These are phyloP conservation scores for Clunio marinus DNA, from an alignment of 2,888 invertebrate species.

Conservation along the genomic window DNA sequence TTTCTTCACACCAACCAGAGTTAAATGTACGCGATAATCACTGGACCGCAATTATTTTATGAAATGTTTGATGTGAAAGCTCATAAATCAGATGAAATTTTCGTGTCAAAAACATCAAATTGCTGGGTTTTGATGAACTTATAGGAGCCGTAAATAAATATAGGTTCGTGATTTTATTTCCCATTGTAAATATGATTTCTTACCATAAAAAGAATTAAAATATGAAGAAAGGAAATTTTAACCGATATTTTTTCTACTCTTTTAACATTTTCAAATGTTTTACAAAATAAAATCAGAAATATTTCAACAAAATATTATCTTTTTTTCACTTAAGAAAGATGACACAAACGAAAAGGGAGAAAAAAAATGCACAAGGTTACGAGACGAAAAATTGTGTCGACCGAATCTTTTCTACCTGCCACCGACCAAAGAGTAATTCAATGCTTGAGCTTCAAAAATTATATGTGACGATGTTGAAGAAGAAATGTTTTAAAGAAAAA, in stretches of 20 bases:
- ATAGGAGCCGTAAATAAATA: too few relatives aligned
- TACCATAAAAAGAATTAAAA: too few relatives aligned
- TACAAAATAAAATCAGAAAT: constrained; percentile 5
- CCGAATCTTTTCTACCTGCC: constrained; percentile 25
- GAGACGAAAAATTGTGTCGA: constrained; percentile 19
- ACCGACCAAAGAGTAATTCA: background rate
- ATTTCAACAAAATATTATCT: background rate
- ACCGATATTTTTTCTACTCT: too few relatives aligned
- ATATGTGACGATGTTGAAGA: constrained; percentile 4
- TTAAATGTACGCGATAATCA: background rate
- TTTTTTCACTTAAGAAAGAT: constrained; percentile 8
- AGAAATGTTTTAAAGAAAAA: background rate
- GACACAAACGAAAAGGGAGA: constrained; percentile 1
- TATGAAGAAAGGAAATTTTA: too few relatives aligned
- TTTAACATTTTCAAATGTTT: too few relatives aligned
- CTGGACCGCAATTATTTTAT: constrained; percentile 6
- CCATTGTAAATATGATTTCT: too few relatives aligned
- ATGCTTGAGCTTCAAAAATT: constrained; percentile 9
- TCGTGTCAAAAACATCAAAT: background rate
- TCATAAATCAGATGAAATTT: constrained; percentile 1
- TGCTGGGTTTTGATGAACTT: background rate
- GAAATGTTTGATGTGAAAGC: background rate
- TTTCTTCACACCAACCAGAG: background rate
- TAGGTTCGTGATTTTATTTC: too few relatives aligned
- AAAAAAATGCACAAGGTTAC: constrained; percentile 12